Conservation (phyloP, 1,140 invertebrate genomes). For the Littorina saxatilis region DNA sequence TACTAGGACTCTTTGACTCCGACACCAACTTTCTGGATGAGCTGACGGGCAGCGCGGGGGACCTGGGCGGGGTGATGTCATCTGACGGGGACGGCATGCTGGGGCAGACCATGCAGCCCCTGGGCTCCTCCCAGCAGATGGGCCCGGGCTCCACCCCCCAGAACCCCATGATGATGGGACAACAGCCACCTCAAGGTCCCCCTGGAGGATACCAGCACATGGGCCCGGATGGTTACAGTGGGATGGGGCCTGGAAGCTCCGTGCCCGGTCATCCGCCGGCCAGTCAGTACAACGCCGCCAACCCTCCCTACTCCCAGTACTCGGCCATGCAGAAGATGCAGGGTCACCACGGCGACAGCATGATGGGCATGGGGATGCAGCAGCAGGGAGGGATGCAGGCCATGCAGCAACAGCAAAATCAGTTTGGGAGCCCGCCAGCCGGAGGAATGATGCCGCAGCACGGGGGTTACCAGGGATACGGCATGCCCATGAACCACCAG, state of each 20-base stretch:
- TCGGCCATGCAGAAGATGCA: slow-evolving; percentile 36
- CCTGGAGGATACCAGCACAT: slow-evolving; percentile 2
- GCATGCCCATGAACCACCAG: slow-evolving; percentile 37
- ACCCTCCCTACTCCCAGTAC: slow-evolving; percentile 36
- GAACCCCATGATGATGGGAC: slow-evolving; percentile 33
- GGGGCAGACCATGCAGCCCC: slow-evolving; percentile 31
- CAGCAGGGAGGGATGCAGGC: slow-evolving; percentile 43
- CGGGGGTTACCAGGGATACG: slow-evolving; percentile 35
- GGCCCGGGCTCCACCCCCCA: neutral
- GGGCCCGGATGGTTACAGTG: slow-evolving; percentile 31
- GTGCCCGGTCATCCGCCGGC: slow-evolving; percentile 22
- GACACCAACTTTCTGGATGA: slow-evolving; percentile 67
- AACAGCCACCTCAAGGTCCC: slow-evolving; percentile 16
- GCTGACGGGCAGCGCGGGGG: slow-evolving; percentile 48
- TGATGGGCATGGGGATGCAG: slow-evolving; percentile 42
- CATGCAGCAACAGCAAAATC: slow-evolving; percentile 45
- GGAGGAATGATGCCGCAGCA: slow-evolving; percentile 41
- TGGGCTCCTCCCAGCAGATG: slow-evolving; percentile 27
- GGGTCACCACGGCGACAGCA: slow-evolving; percentile 33
- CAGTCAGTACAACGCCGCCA: slow-evolving; percentile 37
- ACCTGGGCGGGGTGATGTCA: slow-evolving; percentile 33
- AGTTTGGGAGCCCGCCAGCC: slow-evolving; percentile 49
- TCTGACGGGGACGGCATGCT: slow-evolving; percentile 37
- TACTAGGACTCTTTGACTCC: slow-evolving; percentile 67
- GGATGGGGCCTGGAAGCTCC: slow-evolving; percentile 7